Percentiles rank a stretch among this genome's conserved stretches.
These are phyloP conservation scores for Oligia latruncula DNA, from an alignment of 2,888 invertebrate genomes.

Conservation along the genomic window DNA sequence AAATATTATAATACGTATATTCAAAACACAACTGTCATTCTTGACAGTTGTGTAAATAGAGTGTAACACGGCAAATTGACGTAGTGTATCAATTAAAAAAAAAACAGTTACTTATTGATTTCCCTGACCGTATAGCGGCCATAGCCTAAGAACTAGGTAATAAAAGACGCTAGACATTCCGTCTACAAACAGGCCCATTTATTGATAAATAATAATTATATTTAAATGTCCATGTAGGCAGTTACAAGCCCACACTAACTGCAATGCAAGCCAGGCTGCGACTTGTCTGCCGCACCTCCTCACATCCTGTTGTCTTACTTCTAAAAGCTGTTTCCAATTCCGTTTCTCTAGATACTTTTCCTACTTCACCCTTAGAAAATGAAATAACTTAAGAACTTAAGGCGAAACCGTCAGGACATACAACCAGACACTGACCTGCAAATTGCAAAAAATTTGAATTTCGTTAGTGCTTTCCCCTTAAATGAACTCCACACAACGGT, in stretches of 20 bases:
- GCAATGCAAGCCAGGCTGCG: conserved; percentile 8
- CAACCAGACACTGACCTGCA: too few species aligned
- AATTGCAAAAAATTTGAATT: too few species aligned
- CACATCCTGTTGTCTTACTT: conserved; percentile 23
- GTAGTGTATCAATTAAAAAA: background rate
- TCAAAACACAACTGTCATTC: background rate
- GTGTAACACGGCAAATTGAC: background rate
- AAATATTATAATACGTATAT: background rate
- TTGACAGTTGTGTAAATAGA: background rate
- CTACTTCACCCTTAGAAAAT: background rate
- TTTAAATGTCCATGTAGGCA: conserved; percentile 13
- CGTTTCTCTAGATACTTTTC: conserved; percentile 17
- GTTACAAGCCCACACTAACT: background rate
- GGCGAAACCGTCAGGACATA: background rate
- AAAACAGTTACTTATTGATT: background rate
- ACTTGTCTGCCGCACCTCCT: conserved; percentile 15
- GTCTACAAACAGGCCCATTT: background rate
- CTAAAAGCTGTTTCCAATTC: conserved; percentile 18
- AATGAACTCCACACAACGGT: too few species aligned
- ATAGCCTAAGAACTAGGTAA: background rate
- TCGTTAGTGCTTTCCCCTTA: background rate
- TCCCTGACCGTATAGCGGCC: background rate
- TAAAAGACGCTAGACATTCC: conserved; percentile 3
- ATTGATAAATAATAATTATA: conserved; percentile 19
- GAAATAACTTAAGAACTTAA: background rate